Conservation (phyloP, 2,113 vertebrate genomes). For the Coryphaenoides rupestris region DNA sequence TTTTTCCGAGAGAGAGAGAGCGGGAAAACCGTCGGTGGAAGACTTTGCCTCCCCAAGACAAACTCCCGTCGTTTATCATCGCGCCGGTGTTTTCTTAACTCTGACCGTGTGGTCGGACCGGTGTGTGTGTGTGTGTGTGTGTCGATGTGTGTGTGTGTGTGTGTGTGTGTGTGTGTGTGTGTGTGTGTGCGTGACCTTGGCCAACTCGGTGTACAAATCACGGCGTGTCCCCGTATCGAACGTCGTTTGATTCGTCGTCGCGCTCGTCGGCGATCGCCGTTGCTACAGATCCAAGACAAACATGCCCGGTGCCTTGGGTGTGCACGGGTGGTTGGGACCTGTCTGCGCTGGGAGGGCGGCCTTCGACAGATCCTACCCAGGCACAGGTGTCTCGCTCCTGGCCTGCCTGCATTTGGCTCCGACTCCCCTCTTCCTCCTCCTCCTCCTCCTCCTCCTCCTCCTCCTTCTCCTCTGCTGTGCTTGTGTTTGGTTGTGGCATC, state of each 20-base stretch:
- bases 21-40: not conserved
- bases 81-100: conserved; percentile 51
- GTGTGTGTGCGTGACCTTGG: too few relatives aligned
- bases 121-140: too few relatives aligned
- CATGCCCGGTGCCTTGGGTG: conserved; percentile 37
- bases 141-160: too few relatives aligned
- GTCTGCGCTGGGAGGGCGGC: not conserved
- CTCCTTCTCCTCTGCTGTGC: too few relatives aligned
- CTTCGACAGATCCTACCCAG: conserved; percentile 12
- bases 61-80: conserved; percentile 47
- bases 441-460: too few relatives aligned
- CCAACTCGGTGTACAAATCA: too few relatives aligned
- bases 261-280: too few relatives aligned
- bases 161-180: too few relatives aligned
- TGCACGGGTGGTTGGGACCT: conserved; percentile 31
- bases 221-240: conserved; percentile 21
- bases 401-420: conserved; percentile 13
- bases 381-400: conserved; percentile 37
- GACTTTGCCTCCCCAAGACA: conserved; percentile 45
- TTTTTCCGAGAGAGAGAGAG: conserved; percentile 20
- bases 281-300: conserved; percentile 43
- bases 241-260: too few relatives aligned
- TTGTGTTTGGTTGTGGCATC: conserved; percentile 18
- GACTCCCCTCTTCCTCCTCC: too few relatives aligned
- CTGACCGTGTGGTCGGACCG: too few relatives aligned